A percentile compares a stretch with the other conserved stretches of the same genome.
These are phyloP conservation scores for Tribolium madens DNA, from an alignment of 1,140 invertebrate genomes.

Conservation along the genomic window DNA sequence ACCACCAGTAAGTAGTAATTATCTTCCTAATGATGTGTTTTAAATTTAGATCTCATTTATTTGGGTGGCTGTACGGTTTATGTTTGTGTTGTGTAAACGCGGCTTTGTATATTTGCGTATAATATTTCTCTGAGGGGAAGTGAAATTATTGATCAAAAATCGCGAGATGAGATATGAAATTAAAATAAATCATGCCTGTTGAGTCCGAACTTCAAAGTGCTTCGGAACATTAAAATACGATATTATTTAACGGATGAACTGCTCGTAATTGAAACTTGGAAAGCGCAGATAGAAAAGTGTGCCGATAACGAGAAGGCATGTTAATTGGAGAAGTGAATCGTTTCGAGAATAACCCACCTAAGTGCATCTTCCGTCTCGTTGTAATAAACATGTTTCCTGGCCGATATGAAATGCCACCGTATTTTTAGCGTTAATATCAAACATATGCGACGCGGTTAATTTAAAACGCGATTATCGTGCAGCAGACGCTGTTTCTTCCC, in stretches of 20 bases:
- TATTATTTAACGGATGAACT: neutral
- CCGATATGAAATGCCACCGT: constrained; percentile 35
- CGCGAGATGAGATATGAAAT: neutral
- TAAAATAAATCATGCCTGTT: neutral
- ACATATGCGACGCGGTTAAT: constrained; percentile 49
- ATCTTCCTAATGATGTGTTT: too few species aligned
- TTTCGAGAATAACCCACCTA: constrained; percentile 33
- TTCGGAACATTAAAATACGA: neutral
- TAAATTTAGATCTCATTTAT: too few species aligned
- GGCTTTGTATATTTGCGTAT: neutral
- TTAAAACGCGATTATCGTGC: constrained; percentile 50
- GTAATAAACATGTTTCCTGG: constrained; percentile 41
- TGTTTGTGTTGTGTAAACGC: neutral
- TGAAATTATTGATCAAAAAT: neutral
- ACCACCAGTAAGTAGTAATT: too few species aligned
- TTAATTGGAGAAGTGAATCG: constrained; percentile 26
- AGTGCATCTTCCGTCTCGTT: constrained; percentile 31
- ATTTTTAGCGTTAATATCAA: constrained; percentile 53
- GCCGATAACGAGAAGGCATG: constrained; percentile 10
- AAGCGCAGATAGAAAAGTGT: neutral
- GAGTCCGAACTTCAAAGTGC: neutral
- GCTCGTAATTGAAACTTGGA: neutral
- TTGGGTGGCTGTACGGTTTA: too few species aligned
- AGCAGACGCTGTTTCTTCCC: constrained; percentile 11
- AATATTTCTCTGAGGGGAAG: neutral